Evolutionary conservation across 1,140 invertebrate species (phyloP), one percentile per base, ranked within the genome.

Genomic region (Caenorhabditis brenneri): DNA sequence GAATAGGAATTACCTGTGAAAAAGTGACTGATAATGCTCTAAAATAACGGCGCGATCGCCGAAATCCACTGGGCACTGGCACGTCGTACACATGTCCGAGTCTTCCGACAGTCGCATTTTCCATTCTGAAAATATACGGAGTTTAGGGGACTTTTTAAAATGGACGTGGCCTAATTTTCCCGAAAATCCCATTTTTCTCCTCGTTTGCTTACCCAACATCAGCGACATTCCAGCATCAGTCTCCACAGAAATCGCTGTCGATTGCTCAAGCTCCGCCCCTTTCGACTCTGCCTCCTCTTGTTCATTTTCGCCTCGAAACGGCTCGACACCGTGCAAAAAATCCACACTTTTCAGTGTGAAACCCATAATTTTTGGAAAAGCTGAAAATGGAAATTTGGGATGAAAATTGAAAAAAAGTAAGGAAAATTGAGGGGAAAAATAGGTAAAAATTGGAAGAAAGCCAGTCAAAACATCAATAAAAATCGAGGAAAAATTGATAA

Each of bases 141-240:
- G 1, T 22, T 39, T n/a, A 9, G 4, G 22, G 5, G 16, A 24
- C 9, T 46, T 39, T 39, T 4, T 19, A 24, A 39, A 36, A 29
- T 55, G 0, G 9, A 29, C 6, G 5, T 42, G 39, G 12, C 5
- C 12, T 42, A 42, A 12, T 6, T 5, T 42, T 42, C 1, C 4
- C 16, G 4, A 46, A 46, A 46, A 46, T 46, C 4, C 42, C 1
- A 16, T 46, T 46, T 46, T 49, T 49, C 6, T 49, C 10, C 7
- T 19, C 10, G 10, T 51, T 51, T 29, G 9, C 55, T 16, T 27
- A 74, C 65, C 65, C 24, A 74, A 42, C 65, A 74, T 42, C 36
- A 74, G 33, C 22, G 65, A n/a, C 65, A 74, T 74, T 74, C 65
- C 65, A 42, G 65, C 65, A 46, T 74, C 65, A 19, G 65, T 74